Base-by-base conservation (phyloP, 2,888 invertebrate species). In the Pseudococcus jackbeardsleyi region DNA sequence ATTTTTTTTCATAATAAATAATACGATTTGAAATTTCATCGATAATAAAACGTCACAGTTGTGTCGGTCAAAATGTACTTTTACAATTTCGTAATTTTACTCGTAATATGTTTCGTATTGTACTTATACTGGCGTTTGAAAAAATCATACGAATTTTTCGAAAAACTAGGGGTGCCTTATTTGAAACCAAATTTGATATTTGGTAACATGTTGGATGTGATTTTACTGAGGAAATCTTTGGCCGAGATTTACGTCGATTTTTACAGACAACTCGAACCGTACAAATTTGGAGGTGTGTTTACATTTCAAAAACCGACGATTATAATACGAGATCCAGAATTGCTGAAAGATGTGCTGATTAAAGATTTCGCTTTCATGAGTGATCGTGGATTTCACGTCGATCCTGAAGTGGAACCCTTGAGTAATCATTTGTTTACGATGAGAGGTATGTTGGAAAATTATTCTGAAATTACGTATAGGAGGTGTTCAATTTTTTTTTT, bases 401-500 rank as follows among this genome's bases (percentile, higher is more conserved):
- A 12, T 17, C 8, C 26, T 11, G 39, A 77, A 39, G 77, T 39
- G 15, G 77, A 77, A 11, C 33, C 39, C 8, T 39, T 77, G 39
- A 17, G 39, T 26, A 33, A 77, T 39, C 33, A 77, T 77, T 39
- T 77, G 17, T 77, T 77, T 19, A 77, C n/a, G 7, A 33, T 77
- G 39, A 33, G 92, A 89, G 93, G 92, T 89, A 33, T 33, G 26
- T 33, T 33, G 26, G 26, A 33, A 33, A 33, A 33, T 33, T n/a
- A n/a, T n/a, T n/a, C n/a, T 33, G 3, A 33, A 33, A 33, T 33
- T 33, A 33, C 26, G n/a, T n/a, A 33, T 33, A 33, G 26, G 3
- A 33, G 3, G 26, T 2, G 26, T 33, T 33, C 1, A 33, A 33
- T 33, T 2, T 33, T 2, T 33, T 33, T 33, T 33, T 33, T n/a